Base-by-base conservation (phyloP, 2,113 vertebrate species). In the Tetrax tetrax region DNA sequence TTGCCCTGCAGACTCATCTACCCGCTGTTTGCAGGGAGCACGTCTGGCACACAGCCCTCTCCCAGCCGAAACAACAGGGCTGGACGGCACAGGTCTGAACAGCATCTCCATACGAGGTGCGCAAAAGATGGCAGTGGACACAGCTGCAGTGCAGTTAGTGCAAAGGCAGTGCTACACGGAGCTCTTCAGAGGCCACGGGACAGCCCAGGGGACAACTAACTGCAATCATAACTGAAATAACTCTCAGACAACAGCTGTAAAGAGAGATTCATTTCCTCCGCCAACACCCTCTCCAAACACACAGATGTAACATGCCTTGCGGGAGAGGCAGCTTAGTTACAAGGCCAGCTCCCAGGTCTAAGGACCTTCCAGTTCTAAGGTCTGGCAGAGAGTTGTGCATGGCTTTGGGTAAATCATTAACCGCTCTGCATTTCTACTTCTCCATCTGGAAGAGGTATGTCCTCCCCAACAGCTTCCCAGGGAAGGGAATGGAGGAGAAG, bases 341-440 rank as follows among this genome's bases (percentile, higher is more conserved):
- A 83, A 83, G 48, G 72, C 51, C 76, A 89, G 83, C 61, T 66
- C 80, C 78, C 37, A 29, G 50, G 64, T 69, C 56, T 66, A 66
- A 37, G 25, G 22, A 87, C 35, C 47, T 84, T 77, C n/a, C 41
- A 51, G 74, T 47, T 54, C 72, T 56, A 82, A 89, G 83, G 80
- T 95, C 86, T 89, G 45, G 4, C 45, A 45, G 35, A 79, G 25
- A 65, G 31, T 3, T 68, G 37, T 92, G 25, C 7, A 4, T 54
- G 65, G 57, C 61, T 53, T 5, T 29, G 45, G 53, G 72, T 89
- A 87, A 95, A 93, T 93, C 64, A 93, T 92, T 95, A 96, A 96
- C 66, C 0, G 3, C 48, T 75, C 43, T 10, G 6, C 35, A 61
- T 51, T 90, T 53, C 84, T 78, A 16, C 60, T 60, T 83, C 41